Evolutionary conservation across 1,140 invertebrate genomes (phyloP).

Genomic region (Hesperophylax magnus): DNA sequence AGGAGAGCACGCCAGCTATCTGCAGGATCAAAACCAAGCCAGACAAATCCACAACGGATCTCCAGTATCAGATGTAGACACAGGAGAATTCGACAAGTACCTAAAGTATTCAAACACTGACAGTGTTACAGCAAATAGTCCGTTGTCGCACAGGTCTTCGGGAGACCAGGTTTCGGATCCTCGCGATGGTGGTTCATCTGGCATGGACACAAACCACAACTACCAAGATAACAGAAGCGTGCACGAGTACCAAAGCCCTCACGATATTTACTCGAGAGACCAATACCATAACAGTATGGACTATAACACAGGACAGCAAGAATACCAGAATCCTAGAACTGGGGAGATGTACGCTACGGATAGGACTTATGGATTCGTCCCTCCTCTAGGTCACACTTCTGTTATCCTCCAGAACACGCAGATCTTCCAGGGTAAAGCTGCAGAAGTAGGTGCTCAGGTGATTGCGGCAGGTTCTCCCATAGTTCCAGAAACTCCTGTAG

Average conservation of each 20-base stretch:
- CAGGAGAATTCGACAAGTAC: conserved; percentile 78
- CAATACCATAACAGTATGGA: conserved; percentile 55
- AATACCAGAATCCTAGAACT: conserved; percentile 42
- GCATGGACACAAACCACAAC: conserved; percentile 73
- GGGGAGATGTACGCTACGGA: conserved; percentile 41
- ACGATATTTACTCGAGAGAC: conserved; percentile 60
- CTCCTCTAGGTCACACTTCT: conserved; percentile 62
- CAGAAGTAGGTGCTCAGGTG: conserved; percentile 54
- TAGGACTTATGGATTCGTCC: conserved; percentile 48
- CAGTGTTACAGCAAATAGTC: conserved; percentile 44
- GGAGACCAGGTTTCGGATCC: conserved; percentile 46
- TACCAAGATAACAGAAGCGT: conserved; percentile 64
- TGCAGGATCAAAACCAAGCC: conserved; percentile 65
- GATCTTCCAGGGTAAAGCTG: conserved; percentile 60
- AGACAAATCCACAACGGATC: conserved; percentile 66
- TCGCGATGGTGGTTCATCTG: conserved; percentile 51
- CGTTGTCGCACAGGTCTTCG: conserved; percentile 36
- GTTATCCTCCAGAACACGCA: conserved; percentile 65
- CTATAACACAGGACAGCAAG: conserved; percentile 34
- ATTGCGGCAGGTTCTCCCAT: conserved; percentile 49
- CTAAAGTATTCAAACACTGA: conserved; percentile 71
- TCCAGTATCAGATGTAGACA: conserved; percentile 72
- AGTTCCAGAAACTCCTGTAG: conserved; percentile 60
- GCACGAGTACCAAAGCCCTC: conserved; percentile 58
- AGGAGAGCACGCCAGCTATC: conserved; percentile 64